These are phyloP conservation scores for Cryptocheilus praepositus DNA, from an alignment of 2,888 invertebrate genomes.

Conservation along the genomic window DNA sequence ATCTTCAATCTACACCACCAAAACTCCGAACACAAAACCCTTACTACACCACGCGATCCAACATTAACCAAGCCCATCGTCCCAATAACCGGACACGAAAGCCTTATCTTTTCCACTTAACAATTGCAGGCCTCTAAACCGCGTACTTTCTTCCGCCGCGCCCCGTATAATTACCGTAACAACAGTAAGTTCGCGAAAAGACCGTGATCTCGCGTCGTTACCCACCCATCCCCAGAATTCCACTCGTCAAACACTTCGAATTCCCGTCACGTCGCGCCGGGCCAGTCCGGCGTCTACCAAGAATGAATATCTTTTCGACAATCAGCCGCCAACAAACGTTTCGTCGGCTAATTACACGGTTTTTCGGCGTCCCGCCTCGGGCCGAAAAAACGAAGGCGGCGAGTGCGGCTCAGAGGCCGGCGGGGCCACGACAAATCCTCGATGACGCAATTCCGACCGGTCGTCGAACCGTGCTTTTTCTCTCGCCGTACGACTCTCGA, in stretches of 20 bases:
- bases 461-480: slow-evolving; percentile 56
- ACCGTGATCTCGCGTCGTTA: too few species aligned
- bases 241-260: background rate
- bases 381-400: background rate
- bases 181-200: background rate
- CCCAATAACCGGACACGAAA: too few species aligned
- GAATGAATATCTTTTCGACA: too few species aligned
- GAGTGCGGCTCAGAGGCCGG: slow-evolving; percentile 1
- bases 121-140: too few species aligned
- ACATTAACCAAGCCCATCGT: too few species aligned
- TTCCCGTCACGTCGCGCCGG: background rate
- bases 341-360: slow-evolving; percentile 2
- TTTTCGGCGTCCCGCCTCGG: background rate
- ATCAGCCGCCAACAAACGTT: background rate
- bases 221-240: background rate
- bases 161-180: background rate
- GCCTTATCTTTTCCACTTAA: too few species aligned
- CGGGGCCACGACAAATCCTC: slow-evolving; percentile 33
- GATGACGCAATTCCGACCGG: slow-evolving; percentile 60
- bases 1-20: too few species aligned
- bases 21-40: too few species aligned
- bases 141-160: too few species aligned
- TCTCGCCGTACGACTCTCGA: slow-evolving; percentile 15
- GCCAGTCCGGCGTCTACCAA: too few species aligned
- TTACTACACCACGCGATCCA: too few species aligned